phyloP scores from a whole-genome alignment of 2,113 vertebrate species.

The Sander lucioperca region DNA sequence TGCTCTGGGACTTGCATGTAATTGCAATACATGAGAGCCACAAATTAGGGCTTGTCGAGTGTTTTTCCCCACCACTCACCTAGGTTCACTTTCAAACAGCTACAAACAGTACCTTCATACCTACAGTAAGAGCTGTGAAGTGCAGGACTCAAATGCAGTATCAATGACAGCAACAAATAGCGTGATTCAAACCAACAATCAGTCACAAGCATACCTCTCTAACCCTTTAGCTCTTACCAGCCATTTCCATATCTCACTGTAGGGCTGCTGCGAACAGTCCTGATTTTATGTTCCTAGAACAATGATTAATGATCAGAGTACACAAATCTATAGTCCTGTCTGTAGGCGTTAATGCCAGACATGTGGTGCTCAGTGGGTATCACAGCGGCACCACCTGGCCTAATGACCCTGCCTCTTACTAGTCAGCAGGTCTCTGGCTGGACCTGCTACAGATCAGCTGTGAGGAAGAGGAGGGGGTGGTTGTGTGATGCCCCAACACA shows the following conservation, averaged over 20 bases:
- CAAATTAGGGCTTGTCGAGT: not conserved
- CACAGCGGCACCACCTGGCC: slow-evolving; percentile 75
- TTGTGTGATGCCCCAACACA: slow-evolving; percentile 17
- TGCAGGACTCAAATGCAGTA: not conserved
- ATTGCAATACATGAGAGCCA: not conserved
- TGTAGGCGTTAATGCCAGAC: slow-evolving; percentile 75
- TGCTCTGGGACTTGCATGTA: slow-evolving; percentile 15
- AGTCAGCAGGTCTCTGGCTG: slow-evolving; percentile 83
- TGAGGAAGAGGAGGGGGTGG: slow-evolving; percentile 28
- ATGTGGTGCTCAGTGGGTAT: slow-evolving; percentile 80
- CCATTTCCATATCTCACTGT: not conserved
- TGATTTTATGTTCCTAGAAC: slow-evolving; percentile 12
- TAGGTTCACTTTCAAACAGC: not conserved
- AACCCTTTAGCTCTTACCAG: not conserved
- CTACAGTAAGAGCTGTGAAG: not conserved
- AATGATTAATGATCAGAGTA: slow-evolving; percentile 53
- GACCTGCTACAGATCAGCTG: slow-evolving; percentile 59
- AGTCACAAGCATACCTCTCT: not conserved
- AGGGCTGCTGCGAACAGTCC: not conserved
- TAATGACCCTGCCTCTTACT: slow-evolving; percentile 80
- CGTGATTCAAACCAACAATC: not conserved
- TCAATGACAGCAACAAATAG: not conserved
- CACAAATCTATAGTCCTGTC: slow-evolving; percentile 56
- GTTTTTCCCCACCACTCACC: not conserved
- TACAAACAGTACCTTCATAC: not conserved